phyloP scores from a whole-genome alignment of 2,113 vertebrate genomes.

The Colaptes auratus region DNA sequence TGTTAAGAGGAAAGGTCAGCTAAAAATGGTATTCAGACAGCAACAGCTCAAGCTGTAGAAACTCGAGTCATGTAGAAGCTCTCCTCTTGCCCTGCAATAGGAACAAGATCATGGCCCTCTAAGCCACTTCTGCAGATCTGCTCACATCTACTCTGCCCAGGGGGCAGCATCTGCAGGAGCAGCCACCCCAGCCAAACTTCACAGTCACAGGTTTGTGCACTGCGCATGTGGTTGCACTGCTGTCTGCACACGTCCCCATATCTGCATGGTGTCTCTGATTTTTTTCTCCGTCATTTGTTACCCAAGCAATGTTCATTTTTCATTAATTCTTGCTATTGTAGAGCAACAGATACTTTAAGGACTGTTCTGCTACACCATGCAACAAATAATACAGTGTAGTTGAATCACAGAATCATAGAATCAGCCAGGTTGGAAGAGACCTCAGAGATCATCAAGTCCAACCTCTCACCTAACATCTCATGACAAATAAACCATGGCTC shows the following conservation, averaged over 20 bases:
- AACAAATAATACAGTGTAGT: neutral
- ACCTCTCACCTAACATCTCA: no score
- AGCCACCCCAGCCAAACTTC: neutral
- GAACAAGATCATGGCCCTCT: neutral
- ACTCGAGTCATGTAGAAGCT: neutral
- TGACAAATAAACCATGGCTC: no score
- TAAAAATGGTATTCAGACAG: neutral
- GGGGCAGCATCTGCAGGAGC: neutral
- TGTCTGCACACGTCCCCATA: neutral
- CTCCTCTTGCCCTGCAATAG: fast-evolving
- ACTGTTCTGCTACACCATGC: neutral
- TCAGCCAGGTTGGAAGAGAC: no score
- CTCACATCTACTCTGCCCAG: neutral
- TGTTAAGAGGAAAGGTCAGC: neutral
- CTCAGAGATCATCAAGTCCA: no score
- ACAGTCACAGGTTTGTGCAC: fast-evolving
- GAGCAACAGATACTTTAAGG: neutral
- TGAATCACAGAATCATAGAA: neutral
- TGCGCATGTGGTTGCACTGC: neutral
- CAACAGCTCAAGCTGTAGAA: neutral
- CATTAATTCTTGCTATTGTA: neutral
- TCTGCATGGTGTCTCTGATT: fast-evolving
- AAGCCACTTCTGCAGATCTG: neutral
- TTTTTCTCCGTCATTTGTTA: neutral
- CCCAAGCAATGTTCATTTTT: neutral